A percentile compares a stretch with the other conserved stretches of the same genome.
Conservation (phyloP, 2,113 vertebrate species). For the Bufo gargarizans region DNA sequence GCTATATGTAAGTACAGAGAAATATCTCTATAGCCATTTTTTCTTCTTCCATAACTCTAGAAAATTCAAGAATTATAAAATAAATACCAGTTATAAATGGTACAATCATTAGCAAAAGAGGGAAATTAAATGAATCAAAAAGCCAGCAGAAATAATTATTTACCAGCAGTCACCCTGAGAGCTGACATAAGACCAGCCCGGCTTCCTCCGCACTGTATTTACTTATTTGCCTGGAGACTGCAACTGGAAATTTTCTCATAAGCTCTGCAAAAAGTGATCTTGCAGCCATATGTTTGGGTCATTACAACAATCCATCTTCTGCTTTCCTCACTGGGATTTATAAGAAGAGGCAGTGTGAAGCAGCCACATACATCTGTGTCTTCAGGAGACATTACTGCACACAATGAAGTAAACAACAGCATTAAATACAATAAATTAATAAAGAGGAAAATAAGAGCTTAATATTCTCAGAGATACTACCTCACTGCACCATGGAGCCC, state of each 20-base stretch:
- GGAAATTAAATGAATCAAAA: slow-evolving; percentile 39
- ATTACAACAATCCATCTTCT: slow-evolving; percentile 54
- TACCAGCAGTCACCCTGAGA: slow-evolving; percentile 5
- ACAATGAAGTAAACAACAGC: slow-evolving; percentile 39
- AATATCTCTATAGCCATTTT: not conserved
- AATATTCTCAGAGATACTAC: not conserved
- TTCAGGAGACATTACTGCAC: slow-evolving; percentile 40
- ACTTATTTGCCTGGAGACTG: slow-evolving; percentile 48
- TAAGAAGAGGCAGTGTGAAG: slow-evolving; percentile 32
- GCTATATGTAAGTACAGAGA: not conserved
- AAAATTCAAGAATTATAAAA: not conserved
- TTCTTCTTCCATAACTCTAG: not conserved
- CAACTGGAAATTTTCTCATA: slow-evolving; percentile 55
- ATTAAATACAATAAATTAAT: slow-evolving; percentile 50
- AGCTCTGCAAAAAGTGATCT: slow-evolving; percentile 37
- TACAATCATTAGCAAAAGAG: not conserved
- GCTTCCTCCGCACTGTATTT: slow-evolving; percentile 28
- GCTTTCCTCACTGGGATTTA: slow-evolving; percentile 45
- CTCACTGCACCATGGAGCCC: not conserved
- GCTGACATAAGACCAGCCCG: slow-evolving; percentile 40
- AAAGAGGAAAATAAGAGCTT: not conserved
- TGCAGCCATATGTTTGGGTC: slow-evolving; percentile 56
- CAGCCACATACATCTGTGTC: slow-evolving; percentile 40
- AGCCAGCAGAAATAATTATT: slow-evolving; percentile 28
- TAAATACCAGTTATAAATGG: slow-evolving; percentile 17